phyloP scores from a whole-genome alignment of 2,888 invertebrate species.

The Dryococelus australis region DNA sequence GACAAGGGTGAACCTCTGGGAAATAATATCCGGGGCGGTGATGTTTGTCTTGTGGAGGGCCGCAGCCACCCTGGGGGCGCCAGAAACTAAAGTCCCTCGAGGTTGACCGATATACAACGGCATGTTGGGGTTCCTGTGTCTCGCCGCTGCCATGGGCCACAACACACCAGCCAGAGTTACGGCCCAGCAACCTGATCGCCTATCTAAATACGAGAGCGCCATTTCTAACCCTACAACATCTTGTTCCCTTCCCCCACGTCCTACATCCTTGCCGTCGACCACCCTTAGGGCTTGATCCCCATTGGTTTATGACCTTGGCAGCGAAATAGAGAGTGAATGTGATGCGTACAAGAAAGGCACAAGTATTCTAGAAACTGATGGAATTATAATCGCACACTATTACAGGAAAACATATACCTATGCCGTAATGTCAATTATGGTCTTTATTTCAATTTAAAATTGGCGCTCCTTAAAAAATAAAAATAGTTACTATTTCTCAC shows the following conservation, averaged over 20 bases:
- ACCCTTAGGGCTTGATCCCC: not conserved
- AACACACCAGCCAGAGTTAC: not conserved
- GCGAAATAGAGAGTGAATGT: slow-evolving; percentile 16
- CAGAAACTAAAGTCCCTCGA: not conserved
- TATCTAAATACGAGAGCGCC: not conserved
- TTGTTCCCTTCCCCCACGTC: not conserved
- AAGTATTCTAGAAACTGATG: not conserved
- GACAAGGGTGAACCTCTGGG: not conserved
- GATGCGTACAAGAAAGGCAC: not conserved
- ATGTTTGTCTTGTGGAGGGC: not conserved
- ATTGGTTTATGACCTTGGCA: not conserved
- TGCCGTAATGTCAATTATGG: too few relatives aligned
- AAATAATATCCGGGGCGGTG: not conserved
- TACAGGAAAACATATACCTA: too few relatives aligned
- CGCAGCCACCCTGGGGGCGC: not conserved
- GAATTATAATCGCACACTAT: too few relatives aligned
- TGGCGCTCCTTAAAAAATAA: too few relatives aligned
- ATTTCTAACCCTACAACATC: not conserved
- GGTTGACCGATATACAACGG: not conserved
- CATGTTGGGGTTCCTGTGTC: not conserved
- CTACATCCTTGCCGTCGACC: not conserved
- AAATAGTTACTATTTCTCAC: too few relatives aligned
- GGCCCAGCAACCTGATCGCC: not conserved
- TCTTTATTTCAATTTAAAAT: too few relatives aligned
- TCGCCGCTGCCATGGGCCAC: not conserved